These are phyloP conservation scores for Helicolenus hilgendorfi DNA, from an alignment of 2,797 vertebrate species.

Conservation along the genomic window DNA sequence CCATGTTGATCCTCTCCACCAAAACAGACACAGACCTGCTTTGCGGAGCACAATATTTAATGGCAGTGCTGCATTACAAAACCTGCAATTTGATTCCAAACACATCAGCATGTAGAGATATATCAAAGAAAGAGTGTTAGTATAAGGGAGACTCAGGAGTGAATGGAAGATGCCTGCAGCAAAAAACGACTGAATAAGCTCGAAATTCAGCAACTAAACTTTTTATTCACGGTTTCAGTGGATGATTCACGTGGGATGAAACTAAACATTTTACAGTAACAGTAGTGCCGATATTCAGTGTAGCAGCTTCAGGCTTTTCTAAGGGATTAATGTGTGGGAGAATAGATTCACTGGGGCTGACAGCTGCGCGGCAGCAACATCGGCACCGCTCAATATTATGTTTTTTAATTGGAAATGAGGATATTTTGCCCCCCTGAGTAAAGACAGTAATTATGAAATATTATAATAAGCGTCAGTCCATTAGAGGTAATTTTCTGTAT, in stretches of 20 bases:
- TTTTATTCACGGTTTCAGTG: background rate
- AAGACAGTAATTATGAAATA: background rate
- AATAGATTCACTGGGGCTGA: background rate
- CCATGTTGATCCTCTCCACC: conserved; percentile 16
- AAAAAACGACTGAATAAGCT: background rate
- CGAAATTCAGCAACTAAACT: background rate
- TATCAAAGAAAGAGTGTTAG: background rate
- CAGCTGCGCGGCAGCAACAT: background rate
- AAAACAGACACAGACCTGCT: conserved; percentile 23
- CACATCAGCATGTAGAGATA: background rate
- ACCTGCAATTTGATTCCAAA: conserved; percentile 1
- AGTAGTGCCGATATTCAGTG: background rate
- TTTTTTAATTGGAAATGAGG: conserved; percentile 22
- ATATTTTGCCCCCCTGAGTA: background rate
- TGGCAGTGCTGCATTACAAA: background rate
- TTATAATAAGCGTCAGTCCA: background rate
- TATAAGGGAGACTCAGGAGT: background rate
- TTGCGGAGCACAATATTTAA: conserved; percentile 8
- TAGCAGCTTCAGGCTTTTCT: background rate
- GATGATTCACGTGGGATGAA: background rate
- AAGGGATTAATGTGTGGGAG: background rate
- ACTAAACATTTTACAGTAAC: background rate
- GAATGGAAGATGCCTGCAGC: background rate
- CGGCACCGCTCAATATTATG: background rate
- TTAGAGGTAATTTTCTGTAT: background rate